Evolutionary conservation across 2,113 vertebrate species (phyloP), one percentile per base, ranked within the genome.

Genomic region (Brachyistius frenatus): DNA sequence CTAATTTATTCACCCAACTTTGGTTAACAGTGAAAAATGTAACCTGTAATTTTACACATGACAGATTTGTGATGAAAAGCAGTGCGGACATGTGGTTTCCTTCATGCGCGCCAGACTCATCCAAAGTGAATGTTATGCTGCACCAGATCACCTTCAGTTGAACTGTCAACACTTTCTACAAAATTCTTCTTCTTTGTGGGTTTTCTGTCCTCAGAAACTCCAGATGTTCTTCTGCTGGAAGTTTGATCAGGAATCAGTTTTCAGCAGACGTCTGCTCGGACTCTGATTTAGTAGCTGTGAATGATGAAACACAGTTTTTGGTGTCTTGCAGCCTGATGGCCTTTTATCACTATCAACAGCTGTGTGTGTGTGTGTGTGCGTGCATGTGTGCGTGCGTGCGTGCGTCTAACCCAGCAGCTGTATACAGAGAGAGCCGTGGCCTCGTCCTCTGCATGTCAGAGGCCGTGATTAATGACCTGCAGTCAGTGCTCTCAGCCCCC

Each of bases 361-460:
- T 91, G 90, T 64, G 23, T 23, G 23, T 16, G 31, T 62, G 62
- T 46, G 53, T 41, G 82, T 71, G 39, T 89, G 23, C 23, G 23
- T 23, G 23, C 23, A 60, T 46, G 53, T 41, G 82, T 71, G 39
- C 89, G 9, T 65, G 33, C 37, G 10, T 80, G 61, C 37, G 32
- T 88, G 85, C 92, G 90, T 91, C 91, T 92, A 89, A 89, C 89
- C 90, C 88, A 78, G 91, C 91, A 93, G 93, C 93, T 94, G 93
- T 91, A 90, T 91, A 91, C 88, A 86, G 78, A 86, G 69, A 91
- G 91, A 85, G 90, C 89, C 79, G 64, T 80, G 80, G 91, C 89
- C 93, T 93, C 91, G 91, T 93, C 92, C 91, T 94, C 91, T 88
- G 91, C 90, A 89, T 93, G 93, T 94, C 91, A 92, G 84, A 77